Evolutionary conservation across 2,888 invertebrate genomes (phyloP).

Genomic region (Andrena marginata): DNA sequence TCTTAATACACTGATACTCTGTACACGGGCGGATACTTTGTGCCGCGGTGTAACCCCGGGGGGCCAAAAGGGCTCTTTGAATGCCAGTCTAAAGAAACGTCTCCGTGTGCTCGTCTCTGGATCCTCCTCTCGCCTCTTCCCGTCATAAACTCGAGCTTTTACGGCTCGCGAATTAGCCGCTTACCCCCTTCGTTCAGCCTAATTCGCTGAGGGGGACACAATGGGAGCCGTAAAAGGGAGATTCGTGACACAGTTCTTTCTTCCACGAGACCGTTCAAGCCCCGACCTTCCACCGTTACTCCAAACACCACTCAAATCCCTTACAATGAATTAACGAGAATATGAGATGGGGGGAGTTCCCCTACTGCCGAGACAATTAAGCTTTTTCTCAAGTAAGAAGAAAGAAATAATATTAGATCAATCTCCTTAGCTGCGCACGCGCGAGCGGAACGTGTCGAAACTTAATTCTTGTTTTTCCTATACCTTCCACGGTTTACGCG

Average conservation of each 20-base stretch:
- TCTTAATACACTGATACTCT: constrained; percentile 53
- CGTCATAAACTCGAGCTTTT: constrained; percentile 62
- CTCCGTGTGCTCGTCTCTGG: constrained; percentile 34
- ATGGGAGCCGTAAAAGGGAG: constrained; percentile 18
- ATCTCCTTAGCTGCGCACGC: too few relatives aligned
- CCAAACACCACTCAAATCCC: background rate
- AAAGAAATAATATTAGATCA: too few relatives aligned
- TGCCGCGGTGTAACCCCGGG: constrained; percentile 36
- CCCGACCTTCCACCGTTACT: background rate
- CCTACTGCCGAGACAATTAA: too few relatives aligned
- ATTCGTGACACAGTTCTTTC: constrained; percentile 6
- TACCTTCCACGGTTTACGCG: background rate
- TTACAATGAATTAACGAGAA: background rate
- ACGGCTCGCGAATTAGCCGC: constrained; percentile 52
- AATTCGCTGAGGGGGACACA: constrained; percentile 43
- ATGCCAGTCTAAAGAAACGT: constrained; percentile 54
- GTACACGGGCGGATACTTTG: constrained; percentile 55
- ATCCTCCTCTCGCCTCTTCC: constrained; percentile 50
- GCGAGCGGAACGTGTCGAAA: too few relatives aligned
- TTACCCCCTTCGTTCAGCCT: constrained; percentile 50
- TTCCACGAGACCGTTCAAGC: background rate
- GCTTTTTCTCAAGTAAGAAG: too few relatives aligned
- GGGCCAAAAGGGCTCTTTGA: constrained; percentile 63
- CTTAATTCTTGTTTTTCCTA: too few relatives aligned
- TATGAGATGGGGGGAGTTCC: background rate